phyloP scores from a whole-genome alignment of 1,140 invertebrate genomes.

The Pachypsylla venusta region DNA sequence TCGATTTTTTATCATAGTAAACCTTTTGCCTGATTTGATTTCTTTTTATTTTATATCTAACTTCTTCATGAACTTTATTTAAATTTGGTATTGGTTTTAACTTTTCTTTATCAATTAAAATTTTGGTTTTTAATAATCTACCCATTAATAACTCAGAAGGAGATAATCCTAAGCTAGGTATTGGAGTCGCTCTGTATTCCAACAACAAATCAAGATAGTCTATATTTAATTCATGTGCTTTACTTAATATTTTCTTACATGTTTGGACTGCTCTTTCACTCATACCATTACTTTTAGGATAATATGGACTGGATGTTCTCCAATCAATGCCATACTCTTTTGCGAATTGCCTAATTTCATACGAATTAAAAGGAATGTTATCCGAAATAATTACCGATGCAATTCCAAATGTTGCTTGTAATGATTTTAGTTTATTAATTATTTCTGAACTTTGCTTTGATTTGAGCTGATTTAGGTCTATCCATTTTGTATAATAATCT shows the following conservation, averaged over 20 bases:
- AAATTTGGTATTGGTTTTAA: background rate
- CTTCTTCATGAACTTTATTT: background rate
- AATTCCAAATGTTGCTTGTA: conserved; percentile 13
- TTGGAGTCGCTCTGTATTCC: background rate
- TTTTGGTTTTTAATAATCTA: background rate
- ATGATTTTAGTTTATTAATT: conserved; percentile 11
- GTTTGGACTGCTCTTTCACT: conserved; percentile 16
- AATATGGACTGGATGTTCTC: conserved; percentile 15
- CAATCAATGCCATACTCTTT: conserved; percentile 11
- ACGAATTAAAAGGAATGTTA: conserved; percentile 12
- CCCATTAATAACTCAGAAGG: conserved; percentile 1
- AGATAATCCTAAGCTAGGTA: background rate
- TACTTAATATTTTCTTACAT: conserved; percentile 12
- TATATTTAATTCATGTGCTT: background rate
- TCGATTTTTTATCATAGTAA: background rate
- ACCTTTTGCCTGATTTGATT: background rate
- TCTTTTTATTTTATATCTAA: background rate
- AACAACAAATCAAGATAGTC: background rate
- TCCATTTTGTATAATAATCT: conserved; percentile 14
- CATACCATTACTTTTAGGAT: conserved; percentile 16
- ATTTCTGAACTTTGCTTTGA: conserved; percentile 5
- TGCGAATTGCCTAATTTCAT: conserved; percentile 10
- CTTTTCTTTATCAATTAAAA: background rate
- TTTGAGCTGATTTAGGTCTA: conserved; percentile 12
- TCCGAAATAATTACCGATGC: conserved; percentile 10